These are phyloP conservation scores for Conus ventricosus DNA, from an alignment of 1,140 invertebrate species.

Conservation along the genomic window DNA sequence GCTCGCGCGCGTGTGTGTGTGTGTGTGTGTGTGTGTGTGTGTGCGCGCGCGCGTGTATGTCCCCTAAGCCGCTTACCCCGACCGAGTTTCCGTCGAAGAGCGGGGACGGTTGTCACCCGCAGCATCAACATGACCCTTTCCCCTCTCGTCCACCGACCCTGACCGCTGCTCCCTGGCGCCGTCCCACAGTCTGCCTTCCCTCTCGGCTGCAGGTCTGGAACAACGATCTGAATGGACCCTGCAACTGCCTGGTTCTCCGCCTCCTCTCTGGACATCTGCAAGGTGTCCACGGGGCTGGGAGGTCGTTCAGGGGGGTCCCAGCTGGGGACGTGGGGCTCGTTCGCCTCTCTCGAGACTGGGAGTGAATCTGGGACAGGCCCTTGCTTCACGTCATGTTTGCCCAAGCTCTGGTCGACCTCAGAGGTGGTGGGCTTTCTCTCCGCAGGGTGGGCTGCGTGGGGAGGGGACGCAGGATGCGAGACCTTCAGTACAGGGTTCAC, in stretches of 20 bases:
- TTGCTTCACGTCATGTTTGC: background rate
- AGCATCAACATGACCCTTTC: background rate
- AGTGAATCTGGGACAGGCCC: background rate
- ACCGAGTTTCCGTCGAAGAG: no score
- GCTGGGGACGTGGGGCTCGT: background rate
- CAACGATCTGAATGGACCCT: background rate
- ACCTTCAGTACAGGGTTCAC: background rate
- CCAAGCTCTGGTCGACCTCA: background rate
- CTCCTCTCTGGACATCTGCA: no score
- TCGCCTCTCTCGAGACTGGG: background rate
- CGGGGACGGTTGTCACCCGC: constrained; percentile 1
- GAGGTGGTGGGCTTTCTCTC: background rate
- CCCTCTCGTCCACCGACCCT: background rate
- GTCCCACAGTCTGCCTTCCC: constrained; percentile 23
- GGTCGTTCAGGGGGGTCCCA: constrained; percentile 19
- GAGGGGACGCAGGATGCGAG: background rate
- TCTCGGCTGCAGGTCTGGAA: background rate
- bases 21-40: no score
- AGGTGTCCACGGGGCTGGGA: background rate
- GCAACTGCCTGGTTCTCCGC: background rate
- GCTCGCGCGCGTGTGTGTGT: background rate
- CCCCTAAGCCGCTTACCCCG: no score
- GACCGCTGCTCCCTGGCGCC: constrained; percentile 31
- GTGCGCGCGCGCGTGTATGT: no score
- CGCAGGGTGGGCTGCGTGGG: background rate